Evolutionary conservation across 2,113 vertebrate species (phyloP), one percentile per base, ranked within the genome.

Genomic region (Corythaixoides concolor): DNA sequence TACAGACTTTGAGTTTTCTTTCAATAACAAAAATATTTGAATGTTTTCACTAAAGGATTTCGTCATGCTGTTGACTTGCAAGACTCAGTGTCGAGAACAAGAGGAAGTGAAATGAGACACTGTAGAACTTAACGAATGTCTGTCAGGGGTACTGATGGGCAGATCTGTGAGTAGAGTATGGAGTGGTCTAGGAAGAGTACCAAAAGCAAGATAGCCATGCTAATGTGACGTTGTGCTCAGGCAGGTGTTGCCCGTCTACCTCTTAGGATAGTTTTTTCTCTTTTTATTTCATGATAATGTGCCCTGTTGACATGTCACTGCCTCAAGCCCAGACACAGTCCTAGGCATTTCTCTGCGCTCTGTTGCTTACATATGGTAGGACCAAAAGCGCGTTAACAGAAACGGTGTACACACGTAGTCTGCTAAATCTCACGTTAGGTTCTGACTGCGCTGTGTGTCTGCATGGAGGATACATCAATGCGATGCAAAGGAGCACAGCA

Each of bases 91-190:
- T 84, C 35, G 73, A 66, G 59, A 86, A 5, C 45, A 37, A 59
- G 58, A 1, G 2, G 56, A 37, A 67, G 43, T 58, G 53, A 49
- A 79, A 37, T 26, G 35, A 77, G 52, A 12, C 76, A 14, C 47
- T 72, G 43, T 21, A 55, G 30, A 58, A 35, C 47, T 33, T 24
- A 47, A 12, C 0, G 0, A 4, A 3, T 1, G 1, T 20, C 30
- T 35, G 73, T 76, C 17, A 9, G 17, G 15, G 58, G 20, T 84
- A 2, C 47, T 39, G 26, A 18, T 60, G 59, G 41, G 12, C 15
- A 21, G 50, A 9, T 47, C 41, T 70, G 52, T 45, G 79, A 64
- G 43, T 11, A 9, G 5, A 47, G 49, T 27, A 6, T 0, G 0
- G 39, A 63, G 62, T 8, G 3, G 30, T 24, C 24, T 49, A n/a